phyloP scores from a whole-genome alignment of 1,140 invertebrate species.

The Dolichoris vasculosae region DNA sequence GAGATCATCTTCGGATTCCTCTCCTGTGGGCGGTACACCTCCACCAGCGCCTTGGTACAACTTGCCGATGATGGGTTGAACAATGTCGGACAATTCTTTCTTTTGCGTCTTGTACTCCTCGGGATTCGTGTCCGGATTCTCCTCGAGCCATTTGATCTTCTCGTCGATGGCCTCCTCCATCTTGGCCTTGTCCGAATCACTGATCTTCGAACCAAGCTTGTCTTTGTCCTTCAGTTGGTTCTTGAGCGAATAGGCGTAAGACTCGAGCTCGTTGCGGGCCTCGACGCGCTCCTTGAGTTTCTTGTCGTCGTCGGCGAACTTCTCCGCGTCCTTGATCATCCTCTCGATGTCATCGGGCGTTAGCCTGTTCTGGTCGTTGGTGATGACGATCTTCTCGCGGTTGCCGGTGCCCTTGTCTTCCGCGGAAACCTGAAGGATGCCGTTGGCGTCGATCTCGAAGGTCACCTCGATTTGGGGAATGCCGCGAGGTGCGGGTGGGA shows the following conservation, averaged over 20 bases:
- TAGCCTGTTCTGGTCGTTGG: constrained; percentile 97
- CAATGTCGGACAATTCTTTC: constrained; percentile 96
- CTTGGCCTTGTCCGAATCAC: constrained; percentile 93
- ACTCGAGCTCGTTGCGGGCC: constrained; percentile 95
- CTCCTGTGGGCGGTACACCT: constrained; percentile 79
- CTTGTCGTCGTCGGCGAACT: constrained; percentile 99
- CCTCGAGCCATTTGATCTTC: constrained; percentile 98
- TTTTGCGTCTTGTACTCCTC: constrained; percentile 98
- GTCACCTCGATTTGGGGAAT: constrained; percentile 99
- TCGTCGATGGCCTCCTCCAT: constrained; percentile 97
- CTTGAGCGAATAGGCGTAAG: constrained; percentile 98
- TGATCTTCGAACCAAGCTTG: constrained; percentile 94
- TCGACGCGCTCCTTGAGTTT: constrained; percentile 98
- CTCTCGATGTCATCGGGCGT: constrained; percentile 98
- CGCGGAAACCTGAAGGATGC: constrained; percentile 96
- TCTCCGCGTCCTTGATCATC: constrained; percentile 99
- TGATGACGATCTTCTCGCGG: constrained; percentile 98
- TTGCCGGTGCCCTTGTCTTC: constrained; percentile 99
- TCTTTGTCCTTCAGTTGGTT: constrained; percentile 98
- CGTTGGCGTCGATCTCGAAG: constrained; percentile 99
- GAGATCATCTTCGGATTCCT: constrained; percentile 82
- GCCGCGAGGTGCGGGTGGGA: constrained; percentile 97
- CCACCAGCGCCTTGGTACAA: constrained; percentile 91
- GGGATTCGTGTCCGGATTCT: constrained; percentile 94
- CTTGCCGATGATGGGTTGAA: constrained; percentile 98